Percentiles rank a stretch among this genome's conserved stretches.
Conservation (phyloP, 2,888 invertebrate species). For the Sinohyriopsis cumingii region DNA sequence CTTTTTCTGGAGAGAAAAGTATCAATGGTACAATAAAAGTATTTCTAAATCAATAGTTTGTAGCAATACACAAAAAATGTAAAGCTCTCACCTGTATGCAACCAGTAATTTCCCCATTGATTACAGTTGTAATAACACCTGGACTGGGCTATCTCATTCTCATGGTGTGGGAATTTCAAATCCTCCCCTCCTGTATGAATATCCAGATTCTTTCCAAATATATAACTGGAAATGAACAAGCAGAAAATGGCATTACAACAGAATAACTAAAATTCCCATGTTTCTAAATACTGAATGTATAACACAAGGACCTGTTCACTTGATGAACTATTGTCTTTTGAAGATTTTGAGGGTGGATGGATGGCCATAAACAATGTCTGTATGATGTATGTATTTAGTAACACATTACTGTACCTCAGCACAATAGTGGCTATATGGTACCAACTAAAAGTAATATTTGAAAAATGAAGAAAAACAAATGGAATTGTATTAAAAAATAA, state of each 20-base stretch:
- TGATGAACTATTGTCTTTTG: neutral
- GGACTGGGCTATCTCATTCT: constrained; percentile 96
- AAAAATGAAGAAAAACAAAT: too few species aligned
- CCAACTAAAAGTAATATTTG: too few species aligned
- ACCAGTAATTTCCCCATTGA: constrained; percentile 95
- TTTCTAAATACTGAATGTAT: constrained; percentile 1
- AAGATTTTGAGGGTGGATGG: too few species aligned
- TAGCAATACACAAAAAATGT: too few species aligned
- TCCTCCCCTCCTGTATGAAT: constrained; percentile 94
- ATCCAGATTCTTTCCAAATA: constrained; percentile 81
- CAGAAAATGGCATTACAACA: constrained; percentile 5
- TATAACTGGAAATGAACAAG: constrained; percentile 69
- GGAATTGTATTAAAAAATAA: too few species aligned
- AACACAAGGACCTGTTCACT: neutral
- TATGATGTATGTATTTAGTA: too few species aligned
- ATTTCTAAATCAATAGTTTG: too few species aligned
- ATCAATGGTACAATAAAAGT: too few species aligned
- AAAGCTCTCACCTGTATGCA: constrained; percentile 76
- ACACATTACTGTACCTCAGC: too few species aligned
- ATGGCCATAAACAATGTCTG: too few species aligned
- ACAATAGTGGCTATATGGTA: too few species aligned
- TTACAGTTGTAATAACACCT: constrained; percentile 82
- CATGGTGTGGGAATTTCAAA: constrained; percentile 93
- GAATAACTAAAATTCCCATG: constrained; percentile 14
- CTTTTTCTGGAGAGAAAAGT: too few species aligned